A percentile compares a stretch with the other conserved stretches of the same genome.
Conservation (phyloP, 2,888 invertebrate genomes). For the Melangyna quadrimaculata region DNA sequence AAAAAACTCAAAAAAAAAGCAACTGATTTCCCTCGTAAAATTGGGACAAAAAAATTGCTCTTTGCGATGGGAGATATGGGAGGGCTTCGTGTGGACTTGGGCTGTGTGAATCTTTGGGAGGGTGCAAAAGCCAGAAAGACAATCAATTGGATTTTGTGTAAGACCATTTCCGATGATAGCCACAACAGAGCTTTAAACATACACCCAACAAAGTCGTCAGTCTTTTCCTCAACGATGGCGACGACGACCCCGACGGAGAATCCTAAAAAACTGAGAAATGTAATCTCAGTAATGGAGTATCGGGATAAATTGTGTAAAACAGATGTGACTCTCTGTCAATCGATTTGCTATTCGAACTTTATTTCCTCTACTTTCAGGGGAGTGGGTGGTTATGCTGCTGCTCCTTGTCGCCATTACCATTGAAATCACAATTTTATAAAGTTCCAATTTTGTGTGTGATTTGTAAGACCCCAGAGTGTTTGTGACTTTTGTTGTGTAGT, state of each 20-base stretch:
- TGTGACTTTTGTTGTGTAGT: neutral
- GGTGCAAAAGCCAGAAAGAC: conserved; percentile 51
- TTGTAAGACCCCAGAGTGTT: conserved; percentile 33
- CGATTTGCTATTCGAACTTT: conserved; percentile 53
- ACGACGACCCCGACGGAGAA: neutral
- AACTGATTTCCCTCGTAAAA: conserved; percentile 5
- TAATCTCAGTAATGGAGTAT: conserved; percentile 66
- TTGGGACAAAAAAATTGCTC: neutral
- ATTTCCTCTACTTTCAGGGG: neutral
- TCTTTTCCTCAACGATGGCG: neutral
- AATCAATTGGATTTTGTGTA: conserved; percentile 58
- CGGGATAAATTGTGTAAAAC: conserved; percentile 65
- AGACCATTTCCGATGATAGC: conserved; percentile 36
- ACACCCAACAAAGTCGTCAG: neutral
- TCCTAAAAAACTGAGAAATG: conserved; percentile 35
- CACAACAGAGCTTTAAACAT: neutral
- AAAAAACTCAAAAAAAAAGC: neutral
- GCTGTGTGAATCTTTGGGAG: neutral
- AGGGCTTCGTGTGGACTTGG: neutral
- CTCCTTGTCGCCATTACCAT: neutral
- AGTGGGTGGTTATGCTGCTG: too few relatives aligned
- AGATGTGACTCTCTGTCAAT: conserved; percentile 66
- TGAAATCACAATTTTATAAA: conserved; percentile 17
- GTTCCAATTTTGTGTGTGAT: conserved; percentile 35
- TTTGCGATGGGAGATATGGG: neutral